Percentiles rank a stretch among this genome's conserved stretches.
Evolutionary conservation across 2,113 vertebrate genomes (phyloP).

Genomic region (Beaufortia kweichowensis): DNA sequence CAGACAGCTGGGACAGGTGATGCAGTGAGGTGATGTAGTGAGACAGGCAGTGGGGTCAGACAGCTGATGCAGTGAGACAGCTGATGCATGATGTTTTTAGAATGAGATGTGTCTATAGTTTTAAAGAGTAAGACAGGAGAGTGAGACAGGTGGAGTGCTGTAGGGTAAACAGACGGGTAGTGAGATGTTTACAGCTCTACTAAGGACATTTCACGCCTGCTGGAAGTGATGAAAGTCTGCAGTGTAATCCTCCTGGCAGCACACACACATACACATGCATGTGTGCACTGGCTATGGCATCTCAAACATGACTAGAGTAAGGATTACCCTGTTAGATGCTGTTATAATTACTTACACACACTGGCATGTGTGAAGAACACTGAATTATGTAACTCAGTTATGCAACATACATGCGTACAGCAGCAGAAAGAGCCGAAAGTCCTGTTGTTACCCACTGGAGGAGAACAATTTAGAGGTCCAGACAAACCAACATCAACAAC

Average conservation of each 20-base stretch:
- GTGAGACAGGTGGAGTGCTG: not conserved
- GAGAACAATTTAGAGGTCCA: not conserved
- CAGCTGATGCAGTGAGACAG: not conserved
- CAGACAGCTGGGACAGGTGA: no score
- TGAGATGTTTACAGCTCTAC: constrained; percentile 68
- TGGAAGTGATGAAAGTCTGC: constrained; percentile 71
- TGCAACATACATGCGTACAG: constrained; percentile 56
- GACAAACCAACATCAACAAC: no score
- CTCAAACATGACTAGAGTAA: constrained; percentile 41
- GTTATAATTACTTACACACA: constrained; percentile 44
- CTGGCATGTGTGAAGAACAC: constrained; percentile 51
- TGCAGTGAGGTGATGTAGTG: no score
- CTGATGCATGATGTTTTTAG: no score
- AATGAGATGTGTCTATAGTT: no score
- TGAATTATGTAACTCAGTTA: constrained; percentile 59
- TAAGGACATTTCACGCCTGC: constrained; percentile 68
- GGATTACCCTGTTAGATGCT: constrained; percentile 43
- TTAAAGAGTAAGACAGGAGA: no score
- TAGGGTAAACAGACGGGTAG: constrained; percentile 34
- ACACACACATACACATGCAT: constrained; percentile 57
- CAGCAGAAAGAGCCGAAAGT: constrained; percentile 23
- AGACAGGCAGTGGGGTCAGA: no score
- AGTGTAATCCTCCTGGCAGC: constrained; percentile 63
- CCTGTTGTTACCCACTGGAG: no score
- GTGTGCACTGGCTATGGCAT: constrained; percentile 7